These are phyloP conservation scores for Nothocercus julius DNA, from an alignment of 2,113 vertebrate genomes.

Conservation along the genomic window DNA sequence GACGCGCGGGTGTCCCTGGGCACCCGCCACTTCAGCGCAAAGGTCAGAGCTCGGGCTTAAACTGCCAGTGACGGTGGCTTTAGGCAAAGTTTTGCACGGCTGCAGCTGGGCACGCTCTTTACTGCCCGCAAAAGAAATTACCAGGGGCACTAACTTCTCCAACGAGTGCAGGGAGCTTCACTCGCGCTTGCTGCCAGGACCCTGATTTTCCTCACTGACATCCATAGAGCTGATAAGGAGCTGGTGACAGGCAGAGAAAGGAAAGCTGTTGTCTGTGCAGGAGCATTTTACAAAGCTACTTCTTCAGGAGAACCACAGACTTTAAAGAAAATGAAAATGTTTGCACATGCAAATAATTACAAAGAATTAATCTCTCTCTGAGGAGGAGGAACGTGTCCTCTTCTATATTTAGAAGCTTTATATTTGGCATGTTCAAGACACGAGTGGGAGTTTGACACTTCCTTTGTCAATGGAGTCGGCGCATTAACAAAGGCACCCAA, in stretches of 20 bases:
- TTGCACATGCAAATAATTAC: not conserved
- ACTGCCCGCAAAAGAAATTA: not conserved
- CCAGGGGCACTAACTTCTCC: not conserved
- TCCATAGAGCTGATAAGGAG: not conserved
- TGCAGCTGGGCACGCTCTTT: accelerated
- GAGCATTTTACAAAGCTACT: not conserved
- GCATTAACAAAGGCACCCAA: not conserved
- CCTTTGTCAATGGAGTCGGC: not conserved
- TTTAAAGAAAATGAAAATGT: conserved; percentile 1
- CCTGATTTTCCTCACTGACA: not conserved
- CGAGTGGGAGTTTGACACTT: not conserved
- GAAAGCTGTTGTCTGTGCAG: not conserved
- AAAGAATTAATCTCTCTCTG: not conserved
- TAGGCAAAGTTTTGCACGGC: not conserved
- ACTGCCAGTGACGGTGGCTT: not conserved
- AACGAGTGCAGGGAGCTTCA: accelerated
- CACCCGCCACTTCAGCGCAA: not conserved
- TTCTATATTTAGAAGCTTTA: conserved; percentile 13
- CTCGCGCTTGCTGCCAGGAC: not conserved
- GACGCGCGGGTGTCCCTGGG: accelerated
- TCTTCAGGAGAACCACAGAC: not conserved
- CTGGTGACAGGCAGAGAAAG: not conserved
- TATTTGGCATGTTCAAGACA: conserved; percentile 1
- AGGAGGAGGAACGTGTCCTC: not conserved
- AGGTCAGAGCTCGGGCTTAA: not conserved